phyloP scores from a whole-genome alignment of 2,797 vertebrate species.

The Mastacembelus armatus region DNA sequence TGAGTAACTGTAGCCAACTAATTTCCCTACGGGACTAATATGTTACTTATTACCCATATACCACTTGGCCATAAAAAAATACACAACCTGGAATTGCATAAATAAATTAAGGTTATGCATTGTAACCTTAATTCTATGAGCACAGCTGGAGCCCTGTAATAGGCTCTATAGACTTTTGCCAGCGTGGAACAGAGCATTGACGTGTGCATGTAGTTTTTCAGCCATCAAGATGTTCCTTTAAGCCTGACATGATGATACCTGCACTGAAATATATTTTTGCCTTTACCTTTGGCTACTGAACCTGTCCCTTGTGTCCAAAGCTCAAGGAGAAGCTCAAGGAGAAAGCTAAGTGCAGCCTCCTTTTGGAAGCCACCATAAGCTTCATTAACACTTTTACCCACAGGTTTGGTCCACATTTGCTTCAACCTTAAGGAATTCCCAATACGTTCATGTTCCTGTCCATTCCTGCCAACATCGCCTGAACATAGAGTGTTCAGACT shows the following conservation, averaged over 20 bases:
- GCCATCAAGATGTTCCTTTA: no score
- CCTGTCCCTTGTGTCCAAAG: background rate
- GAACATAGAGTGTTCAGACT: no score
- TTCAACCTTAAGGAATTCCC: no score
- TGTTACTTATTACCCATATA: conserved; percentile 63
- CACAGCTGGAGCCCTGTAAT: background rate
- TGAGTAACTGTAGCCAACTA: conserved; percentile 64
- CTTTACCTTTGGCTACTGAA: background rate
- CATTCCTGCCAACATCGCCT: no score
- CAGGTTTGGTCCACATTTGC: no score
- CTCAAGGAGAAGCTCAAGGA: background rate
- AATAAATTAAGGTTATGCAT: conserved; percentile 19
- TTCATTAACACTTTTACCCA: no score
- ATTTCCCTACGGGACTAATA: conserved; percentile 60
- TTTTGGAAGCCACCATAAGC: no score
- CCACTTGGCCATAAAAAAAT: conserved; percentile 14
- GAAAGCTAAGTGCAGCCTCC: no score
- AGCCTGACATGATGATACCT: background rate
- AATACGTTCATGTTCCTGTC: no score
- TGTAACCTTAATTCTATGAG: conserved; percentile 6
- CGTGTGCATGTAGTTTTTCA: background rate
- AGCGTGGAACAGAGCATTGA: background rate
- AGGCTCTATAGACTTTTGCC: background rate
- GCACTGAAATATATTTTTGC: background rate
- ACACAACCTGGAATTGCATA: conserved; percentile 24